These are phyloP conservation scores for Syrphus vitripennis DNA, from an alignment of 2,888 invertebrate genomes.

Conservation along the genomic window DNA sequence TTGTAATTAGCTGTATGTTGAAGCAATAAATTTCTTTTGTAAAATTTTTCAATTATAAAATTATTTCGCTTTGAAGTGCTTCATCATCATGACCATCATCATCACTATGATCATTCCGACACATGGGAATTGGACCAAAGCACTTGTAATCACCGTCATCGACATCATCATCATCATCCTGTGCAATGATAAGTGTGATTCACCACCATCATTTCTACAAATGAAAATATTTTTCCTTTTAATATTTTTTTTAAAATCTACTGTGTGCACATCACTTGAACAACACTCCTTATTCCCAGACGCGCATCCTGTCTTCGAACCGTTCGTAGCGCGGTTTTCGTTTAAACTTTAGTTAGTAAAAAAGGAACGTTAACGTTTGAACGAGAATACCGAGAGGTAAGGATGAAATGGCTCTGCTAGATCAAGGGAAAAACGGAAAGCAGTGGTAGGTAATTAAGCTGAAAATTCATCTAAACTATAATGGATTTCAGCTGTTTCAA, in stretches of 20 bases:
- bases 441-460: not conserved
- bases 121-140: constrained; percentile 40
- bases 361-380: not conserved
- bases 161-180: constrained; percentile 51
- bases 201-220: constrained; percentile 33
- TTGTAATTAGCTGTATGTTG: constrained; percentile 21
- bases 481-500: not conserved
- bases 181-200: constrained; percentile 47
- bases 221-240: constrained; percentile 46
- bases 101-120: constrained; percentile 28
- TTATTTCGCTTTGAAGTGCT: constrained; percentile 51
- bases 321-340: constrained; percentile 17
- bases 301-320: constrained; percentile 38
- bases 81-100: constrained; percentile 39
- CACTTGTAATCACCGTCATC: constrained; percentile 37
- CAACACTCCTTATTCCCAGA: constrained; percentile 48
- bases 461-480: not conserved
- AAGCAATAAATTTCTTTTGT: constrained; percentile 21
- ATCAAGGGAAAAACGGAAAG: not conserved
- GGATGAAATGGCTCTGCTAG: not conserved
- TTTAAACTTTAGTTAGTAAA: not conserved
- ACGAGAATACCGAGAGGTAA: not conserved
- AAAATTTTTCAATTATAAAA: constrained; percentile 34
- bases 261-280: constrained; percentile 42
- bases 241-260: not conserved